Evolutionary conservation across 2,888 invertebrate genomes (phyloP).

Genomic region (Flexamia atlantica): DNA sequence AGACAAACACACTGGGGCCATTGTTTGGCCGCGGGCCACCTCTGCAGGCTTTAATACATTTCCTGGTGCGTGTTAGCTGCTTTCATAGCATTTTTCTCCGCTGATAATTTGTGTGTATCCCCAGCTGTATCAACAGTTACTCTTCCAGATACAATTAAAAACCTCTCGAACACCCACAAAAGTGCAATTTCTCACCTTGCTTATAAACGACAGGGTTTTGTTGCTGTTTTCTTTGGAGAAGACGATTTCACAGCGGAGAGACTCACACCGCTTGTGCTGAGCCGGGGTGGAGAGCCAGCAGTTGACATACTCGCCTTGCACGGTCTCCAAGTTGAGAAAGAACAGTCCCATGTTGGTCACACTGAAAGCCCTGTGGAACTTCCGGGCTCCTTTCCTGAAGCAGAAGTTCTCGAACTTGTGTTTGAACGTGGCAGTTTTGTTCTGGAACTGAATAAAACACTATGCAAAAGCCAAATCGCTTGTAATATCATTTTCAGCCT

Average conservation of each 20-base stretch:
- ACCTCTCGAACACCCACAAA: no score
- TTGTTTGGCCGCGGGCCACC: no score
- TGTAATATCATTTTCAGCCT: no score
- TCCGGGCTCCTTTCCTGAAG: background rate
- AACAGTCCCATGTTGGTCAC: conserved; percentile 43
- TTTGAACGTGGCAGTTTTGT: conserved; percentile 33
- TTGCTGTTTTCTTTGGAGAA: conserved; percentile 28
- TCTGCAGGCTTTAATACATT: no score
- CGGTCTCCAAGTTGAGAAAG: conserved; percentile 20
- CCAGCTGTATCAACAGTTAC: no score
- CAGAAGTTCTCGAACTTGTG: conserved; percentile 48
- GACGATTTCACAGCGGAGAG: background rate
- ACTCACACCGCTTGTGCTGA: background rate
- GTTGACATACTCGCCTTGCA: conserved; percentile 5
- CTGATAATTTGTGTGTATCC: no score
- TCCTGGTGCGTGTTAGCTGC: no score
- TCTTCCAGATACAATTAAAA: no score
- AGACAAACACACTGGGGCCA: no score
- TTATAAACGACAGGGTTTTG: background rate
- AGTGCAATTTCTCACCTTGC: conserved; percentile 34
- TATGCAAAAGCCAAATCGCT: background rate
- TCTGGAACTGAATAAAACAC: conserved; percentile 21
- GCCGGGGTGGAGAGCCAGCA: conserved; percentile 34
- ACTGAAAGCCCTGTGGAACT: conserved; percentile 36
- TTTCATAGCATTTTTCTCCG: no score